Base-by-base conservation (phyloP, 2,888 invertebrate genomes). In the Hyalella azteca region DNA sequence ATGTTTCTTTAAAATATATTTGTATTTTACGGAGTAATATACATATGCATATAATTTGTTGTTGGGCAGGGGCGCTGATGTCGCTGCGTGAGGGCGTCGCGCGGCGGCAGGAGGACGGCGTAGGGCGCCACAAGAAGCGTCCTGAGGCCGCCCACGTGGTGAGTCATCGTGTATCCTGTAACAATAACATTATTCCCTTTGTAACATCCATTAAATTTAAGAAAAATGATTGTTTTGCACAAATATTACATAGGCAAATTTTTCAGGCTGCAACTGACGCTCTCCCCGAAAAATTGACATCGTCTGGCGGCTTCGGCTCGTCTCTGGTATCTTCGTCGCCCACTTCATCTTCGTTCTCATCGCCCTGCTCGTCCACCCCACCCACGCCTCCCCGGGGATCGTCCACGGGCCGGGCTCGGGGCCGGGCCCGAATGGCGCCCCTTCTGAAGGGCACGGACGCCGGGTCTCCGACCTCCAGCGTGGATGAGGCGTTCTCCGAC, bases 291-390 rank as follows among this genome's bases (percentile, higher is more conserved):
- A n/a, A n/a, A n/a, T n/a, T n/a, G n/a, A n/a, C n/a, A n/a, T n/a
- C n/a, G n/a, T n/a, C n/a, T n/a, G n/a, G n/a, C n/a, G n/a, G n/a
- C n/a, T n/a, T n/a, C n/a, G n/a, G n/a, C n/a, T n/a, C n/a, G n/a
- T n/a, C n/a, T n/a, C n/a, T n/a, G n/a, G n/a, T n/a, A n/a, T n/a
- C n/a, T n/a, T n/a, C 94, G 86, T 95, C 95, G 0, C 97, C 89
- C 95, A 95, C 78, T 60, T 76, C 48, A 15, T 80, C 78, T 15
- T 75, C 66, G 7, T 54, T 54, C 59, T 50, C 49, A 13, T 49
- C 45, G 19, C 39, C 50, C 41, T 66, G 50, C 1, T 54, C 73
- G 32, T 60, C 79, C 13, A 49, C 49, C 15, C 73, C 50, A 19
- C 60, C 78, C n/a, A 77, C 77, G 11, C 48, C 77, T 49, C 49